These are phyloP conservation scores for Globia sparganii DNA, from an alignment of 2,888 invertebrate species.

Conservation along the genomic window DNA sequence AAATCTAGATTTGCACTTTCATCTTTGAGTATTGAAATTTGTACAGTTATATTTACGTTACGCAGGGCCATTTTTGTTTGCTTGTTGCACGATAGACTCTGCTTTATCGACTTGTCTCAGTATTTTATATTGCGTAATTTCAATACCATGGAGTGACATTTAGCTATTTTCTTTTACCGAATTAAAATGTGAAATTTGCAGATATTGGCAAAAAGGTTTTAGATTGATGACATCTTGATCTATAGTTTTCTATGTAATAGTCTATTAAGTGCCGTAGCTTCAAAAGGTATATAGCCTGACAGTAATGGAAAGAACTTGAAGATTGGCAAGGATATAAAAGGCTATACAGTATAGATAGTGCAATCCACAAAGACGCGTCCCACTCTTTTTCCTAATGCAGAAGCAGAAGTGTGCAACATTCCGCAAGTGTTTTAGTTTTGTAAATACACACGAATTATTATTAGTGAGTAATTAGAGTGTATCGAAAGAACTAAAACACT, in stretches of 20 bases:
- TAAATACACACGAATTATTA: no score
- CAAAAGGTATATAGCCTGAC: not conserved
- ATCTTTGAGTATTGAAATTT: not conserved
- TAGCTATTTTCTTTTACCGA: not conserved
- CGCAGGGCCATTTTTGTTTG: not conserved
- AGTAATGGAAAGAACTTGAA: not conserved
- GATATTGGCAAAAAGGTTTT: not conserved
- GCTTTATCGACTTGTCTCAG: not conserved
- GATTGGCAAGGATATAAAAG: not conserved
- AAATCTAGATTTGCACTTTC: not conserved
- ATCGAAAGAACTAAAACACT: no score
- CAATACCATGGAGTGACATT: not conserved
- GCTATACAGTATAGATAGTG: no score
- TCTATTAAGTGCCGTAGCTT: not conserved
- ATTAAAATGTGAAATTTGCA: not conserved
- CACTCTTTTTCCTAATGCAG: no score
- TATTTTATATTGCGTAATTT: not conserved
- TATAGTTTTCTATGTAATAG: no score
- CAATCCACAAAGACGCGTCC: no score
- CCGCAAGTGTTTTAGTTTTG: no score
- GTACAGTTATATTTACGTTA: not conserved
- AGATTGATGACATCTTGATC: not conserved
- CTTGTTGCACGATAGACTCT: not conserved
- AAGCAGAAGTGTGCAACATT: no score
- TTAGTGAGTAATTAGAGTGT: no score